A percentile compares a stretch with the other conserved stretches of the same genome.
Conservation (phyloP, 2,888 invertebrate species). For the Nezara viridula region DNA sequence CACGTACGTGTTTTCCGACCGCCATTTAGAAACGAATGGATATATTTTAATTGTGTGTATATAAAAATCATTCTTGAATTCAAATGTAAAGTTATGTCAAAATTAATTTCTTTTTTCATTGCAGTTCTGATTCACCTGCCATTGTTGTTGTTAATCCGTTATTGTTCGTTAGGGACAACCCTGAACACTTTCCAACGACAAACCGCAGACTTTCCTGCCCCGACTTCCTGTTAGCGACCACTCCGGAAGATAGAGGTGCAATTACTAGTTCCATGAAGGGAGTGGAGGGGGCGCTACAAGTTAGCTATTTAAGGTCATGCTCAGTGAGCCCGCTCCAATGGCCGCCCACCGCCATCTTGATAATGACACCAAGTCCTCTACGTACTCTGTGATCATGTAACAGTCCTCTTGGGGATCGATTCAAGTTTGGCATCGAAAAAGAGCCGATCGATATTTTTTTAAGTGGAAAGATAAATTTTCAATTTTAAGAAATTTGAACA, state of each 20-base stretch:
- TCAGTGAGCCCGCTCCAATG: conserved; percentile 46
- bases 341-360: conserved; percentile 47
- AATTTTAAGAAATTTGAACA: no score
- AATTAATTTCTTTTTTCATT: no score
- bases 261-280: not conserved
- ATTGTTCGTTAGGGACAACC: not conserved
- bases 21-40: no score
- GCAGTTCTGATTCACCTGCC: not conserved
- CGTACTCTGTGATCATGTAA: not conserved
- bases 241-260: not conserved
- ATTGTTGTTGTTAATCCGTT: not conserved
- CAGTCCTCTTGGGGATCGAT: not conserved
- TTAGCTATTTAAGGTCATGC: conserved; percentile 54
- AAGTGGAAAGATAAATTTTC: not conserved
- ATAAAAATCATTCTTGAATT: no score
- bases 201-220: not conserved
- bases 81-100: no score
- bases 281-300: conserved; percentile 22
- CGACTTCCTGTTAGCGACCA: not conserved
- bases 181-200: not conserved
- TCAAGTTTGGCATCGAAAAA: not conserved
- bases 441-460: not conserved
- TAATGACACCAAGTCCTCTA: not conserved
- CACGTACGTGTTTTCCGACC: no score
- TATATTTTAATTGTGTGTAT: no score